Conservation (phyloP, 2,113 vertebrate genomes). For the Nanorana parkeri region DNA sequence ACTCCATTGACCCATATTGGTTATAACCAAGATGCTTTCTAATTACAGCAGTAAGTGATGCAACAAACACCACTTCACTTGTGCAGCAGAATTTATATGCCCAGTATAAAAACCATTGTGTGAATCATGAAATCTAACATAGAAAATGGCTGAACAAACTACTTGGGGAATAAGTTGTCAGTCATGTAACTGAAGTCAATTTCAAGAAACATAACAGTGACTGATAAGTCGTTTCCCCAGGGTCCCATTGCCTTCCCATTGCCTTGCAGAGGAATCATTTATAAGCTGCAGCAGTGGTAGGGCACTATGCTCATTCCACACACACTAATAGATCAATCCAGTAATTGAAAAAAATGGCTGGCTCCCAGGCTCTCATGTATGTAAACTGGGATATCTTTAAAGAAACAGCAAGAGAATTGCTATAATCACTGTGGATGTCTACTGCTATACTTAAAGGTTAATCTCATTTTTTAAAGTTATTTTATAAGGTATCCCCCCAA, state of each 20-base stretch:
- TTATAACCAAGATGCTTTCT: too few relatives aligned
- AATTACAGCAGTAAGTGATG: too few relatives aligned
- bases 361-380: neutral
- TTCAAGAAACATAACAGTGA: constrained; percentile 1
- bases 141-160: neutral
- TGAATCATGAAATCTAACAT: neutral
- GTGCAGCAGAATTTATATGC: neutral
- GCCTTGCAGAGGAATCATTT: neutral
- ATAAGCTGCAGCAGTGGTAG: neutral
- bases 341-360: neutral
- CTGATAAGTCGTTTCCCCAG: constrained; percentile 3
- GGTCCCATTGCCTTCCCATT: constrained; percentile 3
- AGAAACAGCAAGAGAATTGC: neutral
- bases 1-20: too few relatives aligned
- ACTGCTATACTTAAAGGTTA: too few relatives aligned
- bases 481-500: too few relatives aligned
- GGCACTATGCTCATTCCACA: neutral
- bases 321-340: neutral
- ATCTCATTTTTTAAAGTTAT: too few relatives aligned
- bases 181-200: neutral
- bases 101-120: neutral
- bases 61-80: neutral
- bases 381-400: neutral
- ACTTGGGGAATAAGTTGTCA: neutral
- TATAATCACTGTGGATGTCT: too few relatives aligned